Percentiles rank a stretch among this genome's conserved stretches.
phyloP scores from a whole-genome alignment of 1,140 invertebrate genomes.

The Theocolax elegans region DNA sequence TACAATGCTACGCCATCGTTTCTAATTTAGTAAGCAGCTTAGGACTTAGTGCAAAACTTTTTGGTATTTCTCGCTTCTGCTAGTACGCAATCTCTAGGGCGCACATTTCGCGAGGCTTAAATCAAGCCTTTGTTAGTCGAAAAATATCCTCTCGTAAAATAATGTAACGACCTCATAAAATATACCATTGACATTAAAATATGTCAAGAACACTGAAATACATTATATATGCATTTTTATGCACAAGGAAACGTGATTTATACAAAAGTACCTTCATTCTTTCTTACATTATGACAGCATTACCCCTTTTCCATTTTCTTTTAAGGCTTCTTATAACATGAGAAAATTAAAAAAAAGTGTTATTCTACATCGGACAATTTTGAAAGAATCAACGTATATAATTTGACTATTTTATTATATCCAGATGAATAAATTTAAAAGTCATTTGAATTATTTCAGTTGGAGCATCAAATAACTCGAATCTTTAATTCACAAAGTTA shows the following conservation, averaged over 20 bases:
- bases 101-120: not conserved
- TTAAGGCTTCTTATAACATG: no score
- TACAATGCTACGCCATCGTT: constrained; percentile 1
- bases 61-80: constrained; percentile 1
- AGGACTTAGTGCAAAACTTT: constrained; percentile 7
- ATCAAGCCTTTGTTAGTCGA: not conserved
- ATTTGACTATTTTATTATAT: no score
- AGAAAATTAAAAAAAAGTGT: no score
- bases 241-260: not conserved
- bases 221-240: not conserved
- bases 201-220: not conserved
- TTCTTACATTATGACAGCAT: not conserved
- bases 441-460: no score
- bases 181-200: not conserved
- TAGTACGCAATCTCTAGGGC: not conserved
- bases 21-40: constrained; percentile 21
- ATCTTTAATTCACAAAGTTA: no score
- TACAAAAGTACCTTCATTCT: not conserved
- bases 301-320: no score
- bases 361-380: no score
- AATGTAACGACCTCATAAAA: no score
- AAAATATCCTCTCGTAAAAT: not conserved
- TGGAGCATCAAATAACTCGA: no score
- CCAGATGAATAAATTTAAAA: no score
- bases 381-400: no score